phyloP scores from a whole-genome alignment of 2,797 vertebrate genomes.

The Erithacus rubecula region DNA sequence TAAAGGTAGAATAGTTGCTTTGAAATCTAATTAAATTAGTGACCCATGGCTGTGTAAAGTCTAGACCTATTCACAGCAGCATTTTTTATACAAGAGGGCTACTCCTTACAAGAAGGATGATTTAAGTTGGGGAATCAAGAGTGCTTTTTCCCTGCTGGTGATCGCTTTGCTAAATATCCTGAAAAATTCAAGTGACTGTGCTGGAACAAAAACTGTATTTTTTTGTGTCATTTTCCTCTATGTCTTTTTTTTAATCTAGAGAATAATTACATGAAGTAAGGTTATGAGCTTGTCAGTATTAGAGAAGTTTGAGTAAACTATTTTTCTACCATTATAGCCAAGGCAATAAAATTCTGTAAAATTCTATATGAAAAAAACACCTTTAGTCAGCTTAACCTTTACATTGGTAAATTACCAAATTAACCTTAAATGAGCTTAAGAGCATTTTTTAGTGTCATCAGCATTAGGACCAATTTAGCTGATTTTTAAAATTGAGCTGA shows the following conservation, averaged over 20 bases:
- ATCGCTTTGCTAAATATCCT: neutral
- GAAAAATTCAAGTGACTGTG: neutral
- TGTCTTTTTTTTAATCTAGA: neutral
- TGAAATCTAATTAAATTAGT: slow-evolving; percentile 75
- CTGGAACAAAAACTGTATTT: neutral
- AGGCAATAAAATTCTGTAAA: neutral
- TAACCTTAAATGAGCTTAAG: neutral
- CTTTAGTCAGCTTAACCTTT: neutral
- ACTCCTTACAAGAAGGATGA: slow-evolving; percentile 10
- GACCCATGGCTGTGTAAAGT: slow-evolving; percentile 71
- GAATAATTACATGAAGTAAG: neutral
- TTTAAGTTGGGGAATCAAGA: neutral
- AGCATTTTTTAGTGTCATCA: slow-evolving; percentile 1
- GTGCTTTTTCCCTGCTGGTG: neutral
- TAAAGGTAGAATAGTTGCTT: slow-evolving; percentile 68
- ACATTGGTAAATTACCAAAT: slow-evolving; percentile 17
- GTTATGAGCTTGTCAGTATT: neutral
- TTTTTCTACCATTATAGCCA: neutral
- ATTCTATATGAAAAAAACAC: neutral
- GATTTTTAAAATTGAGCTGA: slow-evolving; percentile 6
- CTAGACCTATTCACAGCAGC: slow-evolving; percentile 67
- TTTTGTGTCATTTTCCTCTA: neutral
- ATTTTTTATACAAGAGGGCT: slow-evolving; percentile 31
- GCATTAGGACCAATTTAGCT: neutral
- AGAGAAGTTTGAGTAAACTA: neutral